Evolutionary conservation across 2,113 vertebrate genomes (phyloP), one percentile per base, ranked within the genome.

Genomic region (Neodon shergylaensis): DNA sequence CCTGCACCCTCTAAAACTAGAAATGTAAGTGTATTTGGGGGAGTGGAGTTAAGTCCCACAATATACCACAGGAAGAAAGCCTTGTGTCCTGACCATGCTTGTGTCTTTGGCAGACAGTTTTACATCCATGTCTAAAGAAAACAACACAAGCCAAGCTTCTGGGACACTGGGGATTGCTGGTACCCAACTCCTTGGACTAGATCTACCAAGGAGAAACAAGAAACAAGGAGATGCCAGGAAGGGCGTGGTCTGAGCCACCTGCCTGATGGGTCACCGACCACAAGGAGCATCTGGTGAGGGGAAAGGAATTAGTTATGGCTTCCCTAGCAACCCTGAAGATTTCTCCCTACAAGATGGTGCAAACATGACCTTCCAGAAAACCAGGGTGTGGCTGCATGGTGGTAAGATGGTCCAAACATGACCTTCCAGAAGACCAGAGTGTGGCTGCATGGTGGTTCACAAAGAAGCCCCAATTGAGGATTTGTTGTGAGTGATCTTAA

Each of bases 401-500:
- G 11, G 8, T 89, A n/a, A n/a, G n/a, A n/a, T n/a, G n/a, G n/a
- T n/a, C 14, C 39, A 44, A 16, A 89, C 19, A 79, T 14, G 33
- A 28, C 58, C 17, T 24, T 79, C 61, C 58, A 24, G 58, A 1
- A 74, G 39, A 73, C 0, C 39, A 19, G 1, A 9, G 21, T 76
- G 61, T 84, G 66, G 8, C 28, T 79, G 26, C 89, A 61, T 21
- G n/a, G 26, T 49, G 11, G 8, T 89, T 79, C 42, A 86, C 11
- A 49, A 78, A 93, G 11, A 52, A 61, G 61, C 11, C 10, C 13
- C 39, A 79, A 5, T n/a, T 17, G 63, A 85, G 72, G 26, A 52
- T 58, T 92, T 79, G 13, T 81, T 91, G 47, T 68, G 36, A 95
- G 26, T 16, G 42, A 94, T 54, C 36, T 31, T 84, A 33, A 47